Base-by-base conservation (phyloP, 1,140 invertebrate species). In the Lutraria rhynchaena region DNA sequence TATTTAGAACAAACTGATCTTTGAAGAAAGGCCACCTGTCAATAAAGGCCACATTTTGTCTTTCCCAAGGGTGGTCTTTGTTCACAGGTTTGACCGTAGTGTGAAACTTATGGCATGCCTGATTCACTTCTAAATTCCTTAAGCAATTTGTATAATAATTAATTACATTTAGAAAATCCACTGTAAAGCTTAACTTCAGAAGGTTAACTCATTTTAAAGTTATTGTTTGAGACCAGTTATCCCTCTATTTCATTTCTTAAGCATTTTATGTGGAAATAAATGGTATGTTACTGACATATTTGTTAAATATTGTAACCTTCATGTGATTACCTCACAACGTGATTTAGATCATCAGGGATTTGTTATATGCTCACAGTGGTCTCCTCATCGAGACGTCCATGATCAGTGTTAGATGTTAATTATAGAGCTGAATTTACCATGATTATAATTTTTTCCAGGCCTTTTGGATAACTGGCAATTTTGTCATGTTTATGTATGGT, bases 381-480 rank as follows among this genome's bases (percentile, higher is more conserved):
- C 5, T 5, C 5, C 7, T 5, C 24, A 22, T 5, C n/a, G 5
- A 5, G 4, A 11, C 24, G 24, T 5, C 51, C n/a, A 5, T 55
- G 4, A 55, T 5, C 4, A 22, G 51, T 55, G 7, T 55, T 5
- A 27, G 4, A 11, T 55, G 7, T 9, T 9, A 5, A 9, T 7
- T 9, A 55, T 55, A 27, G 7, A 41, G 37, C 5, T 41, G 15
- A 7, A 41, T 41, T 15, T 41, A 41, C 15, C 5, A 7, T 55
- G 24, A 17, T 76, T 49, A 46, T 65, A 37, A 82, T 83, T 13
- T 53, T 70, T 84, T 87, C 70, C 83, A 91, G 90, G 83, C 83
- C 46, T 58, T 89, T n/a, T 91, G 88, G 88, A 77, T 90, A 13
- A 63, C 85, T 37, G 87, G 84, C 41, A 90, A 91, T 82, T 74